Conservation (phyloP, 2,113 vertebrate genomes). For the Caloenas nicobarica region DNA sequence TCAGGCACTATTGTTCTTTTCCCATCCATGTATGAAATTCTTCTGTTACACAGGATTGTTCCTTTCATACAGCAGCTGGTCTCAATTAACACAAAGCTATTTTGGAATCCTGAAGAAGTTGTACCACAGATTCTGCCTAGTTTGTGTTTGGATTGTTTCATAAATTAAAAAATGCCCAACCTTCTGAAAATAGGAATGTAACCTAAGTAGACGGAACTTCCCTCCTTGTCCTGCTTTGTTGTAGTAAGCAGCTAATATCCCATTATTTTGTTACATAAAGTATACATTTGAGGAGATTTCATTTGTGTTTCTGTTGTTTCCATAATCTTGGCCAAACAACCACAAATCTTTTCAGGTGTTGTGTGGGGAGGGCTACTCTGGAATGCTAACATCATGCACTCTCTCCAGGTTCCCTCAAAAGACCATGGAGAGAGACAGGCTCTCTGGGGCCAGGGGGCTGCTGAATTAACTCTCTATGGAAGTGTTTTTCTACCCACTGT, state of each 20-base stretch:
- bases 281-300: neutral
- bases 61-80: neutral
- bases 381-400: neutral
- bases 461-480: neutral
- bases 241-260: neutral
- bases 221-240: neutral
- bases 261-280: neutral
- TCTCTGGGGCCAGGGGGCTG: neutral
- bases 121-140: neutral
- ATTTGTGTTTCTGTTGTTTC: neutral
- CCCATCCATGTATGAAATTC: neutral
- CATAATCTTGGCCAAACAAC: neutral
- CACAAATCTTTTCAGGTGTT: neutral
- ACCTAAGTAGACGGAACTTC: neutral
- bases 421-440: neutral
- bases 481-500: neutral
- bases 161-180: neutral
- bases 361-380: neutral
- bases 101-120: constrained; percentile 6
- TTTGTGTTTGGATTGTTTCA: neutral
- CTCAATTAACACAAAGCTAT: neutral
- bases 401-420: neutral
- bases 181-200: neutral
- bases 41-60: neutral
- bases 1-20: neutral